Evolutionary conservation across 2,888 invertebrate species (phyloP), one percentile per base, ranked within the genome.

Genomic region (Spatulosminthurus flaviceps): DNA sequence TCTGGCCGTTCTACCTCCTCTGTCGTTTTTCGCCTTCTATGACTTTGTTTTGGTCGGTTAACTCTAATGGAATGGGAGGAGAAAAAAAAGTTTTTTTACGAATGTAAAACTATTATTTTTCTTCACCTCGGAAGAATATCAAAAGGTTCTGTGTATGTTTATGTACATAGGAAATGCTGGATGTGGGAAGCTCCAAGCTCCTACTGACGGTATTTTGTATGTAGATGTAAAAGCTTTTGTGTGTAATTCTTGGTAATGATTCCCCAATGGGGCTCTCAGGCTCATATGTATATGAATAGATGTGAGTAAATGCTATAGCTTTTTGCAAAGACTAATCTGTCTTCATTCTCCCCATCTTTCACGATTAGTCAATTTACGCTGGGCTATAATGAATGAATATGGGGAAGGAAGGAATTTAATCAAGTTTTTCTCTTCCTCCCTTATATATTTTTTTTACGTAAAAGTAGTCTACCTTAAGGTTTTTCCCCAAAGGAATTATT

Each of bases 141-240:
- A n/a, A n/a, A n/a, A n/a, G n/a, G n/a, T n/a, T n/a, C n/a, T n/a
- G n/a, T n/a, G n/a, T n/a, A n/a, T n/a, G n/a, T n/a, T n/a, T n/a
- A n/a, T n/a, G n/a, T n/a, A n/a, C n/a, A n/a, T n/a, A n/a, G n/a
- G n/a, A n/a, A n/a, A n/a, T n/a, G n/a, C n/a, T n/a, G n/a, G n/a
- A n/a, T n/a, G n/a, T n/a, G n/a, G n/a, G n/a, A n/a, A n/a, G n/a
- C n/a, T n/a, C n/a, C n/a, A n/a, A n/a, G n/a, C n/a, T n/a, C n/a
- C n/a, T n/a, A n/a, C n/a, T n/a, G n/a, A n/a, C n/a, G n/a, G n/a
- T n/a, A n/a, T n/a, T n/a, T n/a, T n/a, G n/a, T n/a, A n/a, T n/a
- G n/a, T n/a, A n/a, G n/a, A 64, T 75, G 64, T 75, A 75, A 75
- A 75, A 75, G 75, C 75, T 75, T 75, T 75, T 75, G 75, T 75